Evolutionary conservation across 2,797 vertebrate species (phyloP), one percentile per base, ranked within the genome.

Genomic region (Rhynchotus rufescens): DNA sequence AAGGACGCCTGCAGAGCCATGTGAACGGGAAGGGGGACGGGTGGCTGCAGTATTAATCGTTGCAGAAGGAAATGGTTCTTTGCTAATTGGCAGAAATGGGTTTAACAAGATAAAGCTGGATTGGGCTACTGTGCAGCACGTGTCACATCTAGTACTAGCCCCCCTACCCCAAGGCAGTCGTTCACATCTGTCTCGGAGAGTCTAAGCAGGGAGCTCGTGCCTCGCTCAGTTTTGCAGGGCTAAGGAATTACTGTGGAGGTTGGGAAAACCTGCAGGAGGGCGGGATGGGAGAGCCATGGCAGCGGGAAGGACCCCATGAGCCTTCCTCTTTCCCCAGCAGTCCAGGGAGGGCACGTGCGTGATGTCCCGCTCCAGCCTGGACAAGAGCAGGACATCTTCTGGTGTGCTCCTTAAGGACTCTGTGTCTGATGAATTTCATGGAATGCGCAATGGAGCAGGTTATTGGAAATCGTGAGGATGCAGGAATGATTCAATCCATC

Each of bases 401-500:
- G 52, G 22, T 72, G 38, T 12, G 15, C 38, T 25, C 40, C 5
- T 57, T 38, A 57, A 44, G 12, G 25, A 47, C 30, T 4, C 22
- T 23, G 56, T 40, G 40, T 78, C 15, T 56, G 4, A 49, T 4
- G 51, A 52, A 44, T 56, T 78, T 32, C 4, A 3, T 17, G 38
- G 22, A 30, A 10, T 15, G 25, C 17, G 64, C 79, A 51, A 8
- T 1, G 5, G 30, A 4, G 7, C 62, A 52, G n/a, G 47, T 36
- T 78, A 49, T 67, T 56, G 28, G 69, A 90, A 61, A 76, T 36
- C 15, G 28, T 66, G 38, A 73, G 47, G 21, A 7, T 72, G 4
- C 16, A 22, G 59, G 56, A 75, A 34, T 0, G 0, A 9, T 44
- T 51, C n/a, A 12, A 38, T 64, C 0, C 0, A 20, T n/a, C 38